phyloP scores from a whole-genome alignment of 92 coral and sea anemone genomes.

The Actinernus sp. region DNA sequence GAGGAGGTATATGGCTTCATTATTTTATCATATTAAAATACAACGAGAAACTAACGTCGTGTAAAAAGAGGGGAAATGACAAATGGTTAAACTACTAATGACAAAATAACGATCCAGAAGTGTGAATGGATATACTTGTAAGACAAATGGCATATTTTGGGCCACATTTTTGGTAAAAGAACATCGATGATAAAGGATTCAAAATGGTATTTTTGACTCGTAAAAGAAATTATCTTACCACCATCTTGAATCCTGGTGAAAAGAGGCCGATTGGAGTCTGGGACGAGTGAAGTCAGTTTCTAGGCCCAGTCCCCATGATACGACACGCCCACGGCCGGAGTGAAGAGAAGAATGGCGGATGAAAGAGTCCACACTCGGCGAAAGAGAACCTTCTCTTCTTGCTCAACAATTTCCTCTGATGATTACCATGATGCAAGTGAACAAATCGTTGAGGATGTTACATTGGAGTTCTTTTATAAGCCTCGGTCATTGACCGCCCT shows the following conservation, averaged over 20 bases:
- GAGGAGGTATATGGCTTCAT: too few species aligned
- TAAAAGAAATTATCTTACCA: conserved; percentile 62
- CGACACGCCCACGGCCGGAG: conserved; percentile 16
- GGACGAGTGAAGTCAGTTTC: conserved; percentile 31
- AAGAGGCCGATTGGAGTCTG: conserved; percentile 43
- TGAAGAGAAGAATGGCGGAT: conserved; percentile 75
- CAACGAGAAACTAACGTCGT: too few species aligned
- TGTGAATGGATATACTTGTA: neutral
- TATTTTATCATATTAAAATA: too few species aligned
- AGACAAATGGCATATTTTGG: too few species aligned
- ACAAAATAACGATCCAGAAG: conserved; percentile 1
- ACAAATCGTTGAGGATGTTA: conserved; percentile 95
- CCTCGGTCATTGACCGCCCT: conserved; percentile 94
- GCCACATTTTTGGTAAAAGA: too few species aligned
- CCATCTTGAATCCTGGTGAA: conserved; percentile 85
- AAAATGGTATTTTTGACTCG: conserved; percentile 22
- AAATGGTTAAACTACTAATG: too few species aligned
- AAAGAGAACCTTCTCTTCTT: conserved; percentile 94
- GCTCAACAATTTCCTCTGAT: conserved; percentile 93
- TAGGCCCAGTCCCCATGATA: conserved; percentile 26
- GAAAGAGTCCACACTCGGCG: conserved; percentile 63
- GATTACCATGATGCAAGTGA: conserved; percentile 97
- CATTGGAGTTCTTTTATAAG: conserved; percentile 94
- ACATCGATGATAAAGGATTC: conserved; percentile 60
- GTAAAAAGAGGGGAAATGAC: too few species aligned